Base-by-base conservation (phyloP, 23 tunicate genomes). In the Trididemnum nubilum region DNA sequence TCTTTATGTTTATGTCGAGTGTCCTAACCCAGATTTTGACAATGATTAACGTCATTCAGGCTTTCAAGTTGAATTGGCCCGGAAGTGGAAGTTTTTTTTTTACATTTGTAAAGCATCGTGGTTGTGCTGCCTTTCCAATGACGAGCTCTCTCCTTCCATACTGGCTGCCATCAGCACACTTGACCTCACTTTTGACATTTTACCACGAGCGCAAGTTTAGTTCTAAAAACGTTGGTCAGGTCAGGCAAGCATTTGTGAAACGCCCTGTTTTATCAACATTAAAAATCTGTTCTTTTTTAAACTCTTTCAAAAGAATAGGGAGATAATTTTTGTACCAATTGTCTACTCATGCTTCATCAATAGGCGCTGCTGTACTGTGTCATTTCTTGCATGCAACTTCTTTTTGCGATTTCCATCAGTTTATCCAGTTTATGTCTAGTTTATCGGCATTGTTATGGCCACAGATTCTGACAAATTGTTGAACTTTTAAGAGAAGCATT, bases 401-500 rank as follows among this genome's bases (percentile, higher is more conserved):
- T n/a, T 63, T 26, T 63, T 26, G 22, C 26, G 26, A 18, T 63
- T 63, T 63, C 28, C 69, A 63, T 24, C 28, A 4, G 69, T 63
- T 63, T 63, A 63, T n/a, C 69, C 69, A 63, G 69, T 63, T 63
- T 63, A 63, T 63, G 26, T 63, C 69, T 26, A 15, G 69, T 7
- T 63, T 63, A 18, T 63, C 69, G 4, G 28, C 22, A n/a, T 24
- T 63, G 69, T 63, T 24, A 63, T 63, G 26, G 22, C 69, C 69
- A 63, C 28, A 63, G 22, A n/a, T n/a, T 5, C 69, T 15, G 28
- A n/a, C 26, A n/a, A 63, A 63, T 63, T 63, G 69, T 63, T 63
- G 69, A 15, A 26, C 69, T 24, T 63, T 63, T 63, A 63, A 63
- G 69, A 63, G 26, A 18, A 63, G n/a, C n/a, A n/a, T n/a, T 22